Evolutionary conservation across 2,797 vertebrate species (phyloP), one percentile per base, ranked within the genome.

Genomic region (Rhinatrema bivittatum): DNA sequence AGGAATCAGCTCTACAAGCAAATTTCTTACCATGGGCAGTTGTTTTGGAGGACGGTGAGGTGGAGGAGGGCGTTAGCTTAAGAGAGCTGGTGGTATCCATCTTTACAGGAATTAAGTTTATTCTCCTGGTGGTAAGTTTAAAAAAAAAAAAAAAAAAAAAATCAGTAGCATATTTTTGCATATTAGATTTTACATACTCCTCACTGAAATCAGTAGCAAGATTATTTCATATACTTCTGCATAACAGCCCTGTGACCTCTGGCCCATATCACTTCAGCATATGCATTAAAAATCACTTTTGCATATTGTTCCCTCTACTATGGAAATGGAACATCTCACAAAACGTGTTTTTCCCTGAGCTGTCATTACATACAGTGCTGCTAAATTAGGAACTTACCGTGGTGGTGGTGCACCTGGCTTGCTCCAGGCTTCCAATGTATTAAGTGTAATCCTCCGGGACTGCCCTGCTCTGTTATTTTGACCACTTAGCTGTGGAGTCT

Each of bases 391-490:
- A n/a, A 15, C 68, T 79, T 76, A 99, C 95, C 94, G 90, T 30
- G 95, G 88, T 0, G 79, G 72, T 7, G 75, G 52, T 7, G 66
- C 39, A 9, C 49, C 53, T 9, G 84, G 71, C 65, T 89, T 97
- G 53, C 91, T 90, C 89, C 91, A 94, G 18, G 85, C 77, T 57
- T 96, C 87, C 33, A 97, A 61, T 2, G 93, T 95, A 70, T 91
- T 93, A 36, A 97, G 81, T 7, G 88, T 86, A 67, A 97, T 83
- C 56, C 94, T 88, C n/a, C 91, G 88, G 21, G 91, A 70, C 18
- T 82, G 88, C 29, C 65, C 67, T 7, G 42, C 53, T 62, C 82
- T 92, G 4, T 11, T 20, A 4, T 42, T 60, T 7, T 82, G 84
- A 22, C 46, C 52, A 16, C 40, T 26, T 20, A 55, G 11, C 38